These are phyloP conservation scores for Syngnathus scovelli DNA, from an alignment of 2,113 vertebrate species.

Conservation along the genomic window DNA sequence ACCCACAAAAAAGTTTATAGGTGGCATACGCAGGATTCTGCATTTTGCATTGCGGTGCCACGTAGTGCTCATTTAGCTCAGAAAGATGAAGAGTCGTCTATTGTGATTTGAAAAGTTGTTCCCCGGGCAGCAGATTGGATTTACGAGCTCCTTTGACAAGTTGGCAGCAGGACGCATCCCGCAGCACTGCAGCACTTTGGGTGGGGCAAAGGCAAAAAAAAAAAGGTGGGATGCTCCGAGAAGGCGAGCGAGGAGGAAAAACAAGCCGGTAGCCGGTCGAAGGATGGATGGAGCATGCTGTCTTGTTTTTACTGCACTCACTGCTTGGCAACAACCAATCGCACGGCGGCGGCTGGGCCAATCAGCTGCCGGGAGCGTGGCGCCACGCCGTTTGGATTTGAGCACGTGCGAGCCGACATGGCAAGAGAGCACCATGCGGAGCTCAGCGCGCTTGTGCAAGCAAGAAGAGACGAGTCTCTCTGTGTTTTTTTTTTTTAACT, in stretches of 20 bases:
- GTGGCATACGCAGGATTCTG: too few species aligned
- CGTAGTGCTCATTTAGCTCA: too few species aligned
- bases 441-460: constrained; percentile 14
- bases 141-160: constrained; percentile 54
- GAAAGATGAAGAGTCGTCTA: too few species aligned
- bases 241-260: constrained; percentile 18
- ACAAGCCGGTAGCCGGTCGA: constrained; percentile 36
- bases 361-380: constrained; percentile 55
- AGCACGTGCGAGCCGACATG: constrained; percentile 54
- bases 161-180: constrained; percentile 51
- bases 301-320: constrained; percentile 67
- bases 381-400: constrained; percentile 74
- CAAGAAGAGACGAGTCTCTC: neutral
- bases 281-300: constrained; percentile 54
- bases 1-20: too few species aligned
- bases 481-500: constrained; percentile 1
- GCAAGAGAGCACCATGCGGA: neutral
- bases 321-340: constrained; percentile 82
- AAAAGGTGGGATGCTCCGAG: constrained; percentile 29
- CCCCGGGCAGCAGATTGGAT: constrained; percentile 12
- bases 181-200: constrained; percentile 69
- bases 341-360: constrained; percentile 51
- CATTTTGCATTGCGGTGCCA: too few species aligned
- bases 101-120: constrained; percentile 1
- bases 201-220: constrained; percentile 39